Percentiles rank a stretch among this genome's conserved stretches.
Conservation (phyloP, 2,888 invertebrate genomes). For the Auanema sp. region DNA sequence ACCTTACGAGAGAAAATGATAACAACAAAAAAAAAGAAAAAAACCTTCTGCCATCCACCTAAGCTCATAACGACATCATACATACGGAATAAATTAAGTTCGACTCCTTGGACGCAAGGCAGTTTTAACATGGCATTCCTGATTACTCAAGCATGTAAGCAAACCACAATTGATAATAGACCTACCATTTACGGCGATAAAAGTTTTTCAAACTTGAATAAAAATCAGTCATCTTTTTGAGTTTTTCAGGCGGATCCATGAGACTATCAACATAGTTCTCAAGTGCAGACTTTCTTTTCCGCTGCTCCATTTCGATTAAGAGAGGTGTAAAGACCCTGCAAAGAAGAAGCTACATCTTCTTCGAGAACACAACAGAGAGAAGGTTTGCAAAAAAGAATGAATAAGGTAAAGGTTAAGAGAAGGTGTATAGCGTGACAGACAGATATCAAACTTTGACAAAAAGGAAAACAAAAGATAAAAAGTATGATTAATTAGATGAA, state of each 20-base stretch:
- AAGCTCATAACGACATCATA: constrained; percentile 87
- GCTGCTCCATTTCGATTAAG: constrained; percentile 36
- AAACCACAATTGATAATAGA: constrained; percentile 71
- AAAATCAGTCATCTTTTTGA: constrained; percentile 67
- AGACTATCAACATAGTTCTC: constrained; percentile 53
- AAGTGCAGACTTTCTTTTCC: constrained; percentile 46
- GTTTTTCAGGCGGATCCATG: constrained; percentile 66
- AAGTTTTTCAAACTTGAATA: constrained; percentile 51
- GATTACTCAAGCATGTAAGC: constrained; percentile 1
- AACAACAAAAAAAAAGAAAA: constrained; percentile 9
- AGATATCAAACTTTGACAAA: too few species aligned
- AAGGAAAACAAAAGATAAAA: too few species aligned
- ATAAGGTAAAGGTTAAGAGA: too few species aligned
- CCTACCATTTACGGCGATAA: constrained; percentile 67
- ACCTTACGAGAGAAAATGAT: constrained; percentile 30
- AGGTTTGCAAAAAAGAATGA: too few species aligned
- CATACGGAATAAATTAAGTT: constrained; percentile 86
- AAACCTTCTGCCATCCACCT: constrained; percentile 93
- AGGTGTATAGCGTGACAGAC: too few species aligned
- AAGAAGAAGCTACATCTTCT: too few species aligned
- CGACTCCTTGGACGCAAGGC: constrained; percentile 83
- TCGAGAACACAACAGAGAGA: too few species aligned
- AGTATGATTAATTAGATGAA: too few species aligned
- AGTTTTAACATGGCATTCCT: constrained; percentile 67
- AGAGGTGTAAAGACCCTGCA: too few species aligned